Conservation (phyloP, 2,888 invertebrate species). For the Gryllus longicercus region DNA sequence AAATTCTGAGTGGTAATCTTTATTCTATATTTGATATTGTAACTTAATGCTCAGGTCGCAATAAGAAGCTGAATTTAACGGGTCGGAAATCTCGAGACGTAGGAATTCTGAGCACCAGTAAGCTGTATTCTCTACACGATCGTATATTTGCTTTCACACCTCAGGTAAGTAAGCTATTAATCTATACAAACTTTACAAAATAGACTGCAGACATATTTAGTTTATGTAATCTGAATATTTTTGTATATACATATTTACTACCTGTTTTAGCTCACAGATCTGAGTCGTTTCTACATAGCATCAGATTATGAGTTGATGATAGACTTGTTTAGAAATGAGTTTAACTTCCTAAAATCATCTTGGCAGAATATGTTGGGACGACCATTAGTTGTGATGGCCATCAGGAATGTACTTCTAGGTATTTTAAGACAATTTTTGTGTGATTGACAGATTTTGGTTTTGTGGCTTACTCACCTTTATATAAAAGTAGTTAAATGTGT, state of each 20-base stretch:
- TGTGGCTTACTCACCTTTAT: too few species aligned
- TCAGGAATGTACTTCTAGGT: conserved; percentile 89
- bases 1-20: too few species aligned
- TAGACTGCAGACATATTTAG: not conserved
- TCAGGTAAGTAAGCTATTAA: conserved; percentile 67
- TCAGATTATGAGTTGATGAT: conserved; percentile 97
- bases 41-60: conserved; percentile 64
- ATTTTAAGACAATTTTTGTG: conserved; percentile 42
- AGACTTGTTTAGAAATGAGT: conserved; percentile 94
- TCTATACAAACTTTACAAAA: not conserved
- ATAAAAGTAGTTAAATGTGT: too few species aligned
- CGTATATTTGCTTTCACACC: conserved; percentile 98
- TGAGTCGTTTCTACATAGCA: conserved; percentile 96
- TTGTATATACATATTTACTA: not conserved
- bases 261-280: conserved; percentile 87
- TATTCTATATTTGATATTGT: too few species aligned
- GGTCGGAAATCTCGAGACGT: conserved; percentile 95
- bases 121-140: conserved; percentile 92
- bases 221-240: not conserved
- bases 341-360: conserved; percentile 95
- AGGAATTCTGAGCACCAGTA: conserved; percentile 96
- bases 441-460: not conserved
- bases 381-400: conserved; percentile 87
- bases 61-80: conserved; percentile 87
- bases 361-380: conserved; percentile 98